phyloP scores from a whole-genome alignment of 2,888 invertebrate species.

The Coelopa pilipes region DNA sequence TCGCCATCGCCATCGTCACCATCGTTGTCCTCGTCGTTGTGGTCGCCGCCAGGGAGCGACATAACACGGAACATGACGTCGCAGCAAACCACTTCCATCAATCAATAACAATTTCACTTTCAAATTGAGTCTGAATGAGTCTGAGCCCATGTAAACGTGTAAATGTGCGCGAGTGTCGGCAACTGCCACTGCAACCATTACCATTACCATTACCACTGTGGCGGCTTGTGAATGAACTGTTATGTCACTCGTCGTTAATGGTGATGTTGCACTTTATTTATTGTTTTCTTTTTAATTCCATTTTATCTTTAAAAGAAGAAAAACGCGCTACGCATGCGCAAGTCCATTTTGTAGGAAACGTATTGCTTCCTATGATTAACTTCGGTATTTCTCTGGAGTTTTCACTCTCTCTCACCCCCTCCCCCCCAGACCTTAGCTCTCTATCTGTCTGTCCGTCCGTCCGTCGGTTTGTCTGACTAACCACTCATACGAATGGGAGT shows the following conservation, averaged over 20 bases:
- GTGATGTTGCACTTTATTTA: constrained; percentile 7
- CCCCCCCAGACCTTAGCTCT: neutral
- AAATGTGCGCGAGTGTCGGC: neutral
- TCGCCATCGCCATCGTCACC: too few relatives aligned
- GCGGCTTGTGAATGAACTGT: neutral
- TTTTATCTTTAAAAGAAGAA: neutral
- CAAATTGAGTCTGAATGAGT: neutral
- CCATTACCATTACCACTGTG: neutral
- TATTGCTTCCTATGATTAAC: neutral
- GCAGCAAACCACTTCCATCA: neutral
- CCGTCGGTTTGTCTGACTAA: too few relatives aligned
- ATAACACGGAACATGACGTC: neutral
- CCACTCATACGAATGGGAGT: too few relatives aligned
- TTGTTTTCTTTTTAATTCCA: constrained; percentile 3
- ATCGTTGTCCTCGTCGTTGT: too few relatives aligned
- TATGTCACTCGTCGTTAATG: constrained; percentile 11
- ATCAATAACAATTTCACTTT: too few relatives aligned
- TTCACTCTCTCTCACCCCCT: neutral
- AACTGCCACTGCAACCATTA: constrained; percentile 12
- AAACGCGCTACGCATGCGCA: constrained; percentile 16
- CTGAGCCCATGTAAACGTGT: neutral
- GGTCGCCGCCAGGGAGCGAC: too few relatives aligned
- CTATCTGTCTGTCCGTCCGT: neutral
- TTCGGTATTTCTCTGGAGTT: constrained; percentile 14
- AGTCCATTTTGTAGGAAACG: neutral